Conservation (phyloP, 1,140 invertebrate genomes). For the Mycetomoellerius zeteki region DNA sequence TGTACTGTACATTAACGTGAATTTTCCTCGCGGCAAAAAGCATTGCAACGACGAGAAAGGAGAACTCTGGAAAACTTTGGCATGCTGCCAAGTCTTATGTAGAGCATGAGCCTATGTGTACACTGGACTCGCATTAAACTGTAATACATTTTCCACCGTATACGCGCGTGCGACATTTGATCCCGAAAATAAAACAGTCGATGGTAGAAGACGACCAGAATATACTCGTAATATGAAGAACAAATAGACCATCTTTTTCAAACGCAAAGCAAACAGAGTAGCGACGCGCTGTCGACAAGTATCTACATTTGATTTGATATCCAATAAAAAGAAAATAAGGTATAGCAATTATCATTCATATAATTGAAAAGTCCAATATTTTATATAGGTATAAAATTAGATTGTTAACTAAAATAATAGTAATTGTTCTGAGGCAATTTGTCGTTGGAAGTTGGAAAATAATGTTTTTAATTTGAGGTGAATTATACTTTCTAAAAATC, state of each 20-base stretch:
- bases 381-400: neutral
- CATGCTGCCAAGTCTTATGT: constrained; percentile 58
- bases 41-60: neutral
- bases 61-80: constrained; percentile 20
- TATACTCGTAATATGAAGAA: constrained; percentile 62
- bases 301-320: constrained; percentile 26
- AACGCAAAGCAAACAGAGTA: constrained; percentile 7
- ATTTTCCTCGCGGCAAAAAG: constrained; percentile 49
- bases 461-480: neutral
- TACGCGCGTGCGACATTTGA: constrained; percentile 51
- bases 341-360: neutral
- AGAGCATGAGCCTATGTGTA: constrained; percentile 49
- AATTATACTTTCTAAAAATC: neutral
- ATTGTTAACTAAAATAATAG: neutral
- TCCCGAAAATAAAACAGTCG: constrained; percentile 64
- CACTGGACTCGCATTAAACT: constrained; percentile 13
- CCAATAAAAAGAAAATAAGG: constrained; percentile 28
- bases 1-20: constrained; percentile 30
- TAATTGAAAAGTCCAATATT: neutral
- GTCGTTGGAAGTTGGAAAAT: neutral
- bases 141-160: constrained; percentile 18
- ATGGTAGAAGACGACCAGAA: constrained; percentile 32
- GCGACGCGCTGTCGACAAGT: constrained; percentile 5
- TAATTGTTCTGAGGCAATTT: neutral
- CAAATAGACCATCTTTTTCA: constrained; percentile 52